Evolutionary conservation across 2,797 vertebrate genomes (phyloP), one percentile per base, ranked within the genome.

Genomic region (Hylomyscus alleni): DNA sequence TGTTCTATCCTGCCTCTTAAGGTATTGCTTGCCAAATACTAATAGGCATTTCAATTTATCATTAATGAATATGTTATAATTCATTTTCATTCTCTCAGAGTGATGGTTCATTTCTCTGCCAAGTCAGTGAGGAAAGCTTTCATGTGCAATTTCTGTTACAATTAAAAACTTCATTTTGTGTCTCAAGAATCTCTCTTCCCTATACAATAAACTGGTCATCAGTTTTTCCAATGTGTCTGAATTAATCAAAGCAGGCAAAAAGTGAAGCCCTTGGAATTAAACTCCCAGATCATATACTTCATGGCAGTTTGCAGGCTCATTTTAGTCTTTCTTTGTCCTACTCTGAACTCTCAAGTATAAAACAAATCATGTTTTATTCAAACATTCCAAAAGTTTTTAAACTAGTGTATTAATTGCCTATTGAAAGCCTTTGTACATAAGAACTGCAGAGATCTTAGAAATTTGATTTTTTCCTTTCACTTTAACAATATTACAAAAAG

Each of bases 41-140:
- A 82, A 90, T 34, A 81, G 65, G 82, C 47, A n/a, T 81, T 10
- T 47, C 78, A 82, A 94, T 56, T 89, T 81, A 73, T 75, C 31
- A 73, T 90, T 93, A 86, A 78, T 47, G 31, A 19, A 77, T 72
- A 37, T 92, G 67, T 65, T 58, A 9, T 69, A 56, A 69, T 69
- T 93, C 20, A 82, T 73, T 94, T 81, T 75, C 85, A 54, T 81
- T 80, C 5, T 50, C 13, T 93, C 12, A 19, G 2, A 56, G 60
- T 86, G 19, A 12, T 4, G 29, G 13, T 83, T 65, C 77, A 40
- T 2, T 3, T n/a, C 9, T 7, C 40, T 69, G 19, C 44, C 67
- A 97, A 92, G 3, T 37, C 4, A 15, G 52, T 14, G 31, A n/a
- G 3, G 19, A n/a, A 50, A 67, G 19, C 6, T 7, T 85, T 52